Evolutionary conservation across 1,140 invertebrate genomes (phyloP).

Genomic region (Samia ricini): DNA sequence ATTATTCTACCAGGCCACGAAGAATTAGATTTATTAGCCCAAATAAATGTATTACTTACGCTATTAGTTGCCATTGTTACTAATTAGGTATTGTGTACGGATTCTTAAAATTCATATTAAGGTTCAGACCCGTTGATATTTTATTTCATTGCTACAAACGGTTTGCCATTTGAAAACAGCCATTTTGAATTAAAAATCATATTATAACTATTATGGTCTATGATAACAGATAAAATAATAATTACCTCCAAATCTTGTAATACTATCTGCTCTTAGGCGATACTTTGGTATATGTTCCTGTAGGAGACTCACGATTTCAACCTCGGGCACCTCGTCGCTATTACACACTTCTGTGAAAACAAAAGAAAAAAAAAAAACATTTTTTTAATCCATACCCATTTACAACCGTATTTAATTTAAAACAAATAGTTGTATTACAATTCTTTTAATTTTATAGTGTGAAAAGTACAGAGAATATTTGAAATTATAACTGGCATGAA

Average conservation of each 20-base stretch:
- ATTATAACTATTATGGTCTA: too few species aligned
- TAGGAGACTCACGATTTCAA: slow-evolving; percentile 95
- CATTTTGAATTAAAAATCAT: too few species aligned
- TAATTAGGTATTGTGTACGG: too few species aligned
- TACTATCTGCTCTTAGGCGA: slow-evolving; percentile 93
- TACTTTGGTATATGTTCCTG: slow-evolving; percentile 98
- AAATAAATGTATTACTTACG: too few species aligned
- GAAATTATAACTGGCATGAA: slow-evolving; percentile 11
- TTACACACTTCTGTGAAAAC: slow-evolving; percentile 88
- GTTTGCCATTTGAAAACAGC: too few species aligned
- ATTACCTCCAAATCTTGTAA: slow-evolving; percentile 94
- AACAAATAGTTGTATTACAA: neutral
- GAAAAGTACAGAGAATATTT: neutral
- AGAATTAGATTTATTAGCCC: too few species aligned
- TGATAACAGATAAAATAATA: neutral
- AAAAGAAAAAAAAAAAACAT: slow-evolving; percentile 7
- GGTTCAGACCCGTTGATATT: too few species aligned
- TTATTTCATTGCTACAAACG: too few species aligned
- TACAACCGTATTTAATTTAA: neutral
- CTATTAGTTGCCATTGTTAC: too few species aligned
- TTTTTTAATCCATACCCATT: neutral
- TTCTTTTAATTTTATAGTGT: neutral
- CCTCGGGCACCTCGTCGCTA: slow-evolving; percentile 91
- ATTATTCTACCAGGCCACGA: too few species aligned
- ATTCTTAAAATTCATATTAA: too few species aligned